phyloP scores from a whole-genome alignment of 2,113 vertebrate genomes.

The Phalacrocorax brasilianus region DNA sequence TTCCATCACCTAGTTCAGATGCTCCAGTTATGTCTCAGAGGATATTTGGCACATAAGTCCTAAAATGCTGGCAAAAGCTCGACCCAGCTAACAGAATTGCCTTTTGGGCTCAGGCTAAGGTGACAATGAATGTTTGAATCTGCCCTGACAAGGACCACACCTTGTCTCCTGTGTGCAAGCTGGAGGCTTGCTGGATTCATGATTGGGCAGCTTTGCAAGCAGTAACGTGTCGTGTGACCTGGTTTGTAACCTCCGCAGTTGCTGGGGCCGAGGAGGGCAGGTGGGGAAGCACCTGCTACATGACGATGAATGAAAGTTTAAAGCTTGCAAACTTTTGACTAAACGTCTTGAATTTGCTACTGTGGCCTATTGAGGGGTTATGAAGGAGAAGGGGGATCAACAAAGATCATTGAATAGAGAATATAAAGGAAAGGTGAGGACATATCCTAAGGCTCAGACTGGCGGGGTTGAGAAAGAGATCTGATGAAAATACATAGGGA shows the following conservation, averaged over 20 bases:
- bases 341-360: not conserved
- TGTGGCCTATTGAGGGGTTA: not conserved
- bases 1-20: not conserved
- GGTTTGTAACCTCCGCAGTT: not conserved
- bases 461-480: not conserved
- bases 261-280: fast-evolving
- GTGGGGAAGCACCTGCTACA: not conserved
- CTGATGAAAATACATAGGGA: not conserved
- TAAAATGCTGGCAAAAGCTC: not conserved
- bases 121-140: not conserved
- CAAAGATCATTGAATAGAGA: not conserved
- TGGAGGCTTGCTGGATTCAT: not conserved
- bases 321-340: not conserved
- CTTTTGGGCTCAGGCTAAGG: not conserved
- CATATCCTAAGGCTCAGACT: not conserved
- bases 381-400: fast-evolving
- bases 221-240: not conserved
- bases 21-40: not conserved
- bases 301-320: not conserved
- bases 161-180: not conserved
- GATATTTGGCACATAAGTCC: not conserved
- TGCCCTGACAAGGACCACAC: not conserved
- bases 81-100: not conserved
- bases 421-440: not conserved
- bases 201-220: not conserved